Percentiles rank a stretch among this genome's conserved stretches.
phyloP scores from a whole-genome alignment of 2,113 vertebrate genomes.

The Oncorhynchus masou region DNA sequence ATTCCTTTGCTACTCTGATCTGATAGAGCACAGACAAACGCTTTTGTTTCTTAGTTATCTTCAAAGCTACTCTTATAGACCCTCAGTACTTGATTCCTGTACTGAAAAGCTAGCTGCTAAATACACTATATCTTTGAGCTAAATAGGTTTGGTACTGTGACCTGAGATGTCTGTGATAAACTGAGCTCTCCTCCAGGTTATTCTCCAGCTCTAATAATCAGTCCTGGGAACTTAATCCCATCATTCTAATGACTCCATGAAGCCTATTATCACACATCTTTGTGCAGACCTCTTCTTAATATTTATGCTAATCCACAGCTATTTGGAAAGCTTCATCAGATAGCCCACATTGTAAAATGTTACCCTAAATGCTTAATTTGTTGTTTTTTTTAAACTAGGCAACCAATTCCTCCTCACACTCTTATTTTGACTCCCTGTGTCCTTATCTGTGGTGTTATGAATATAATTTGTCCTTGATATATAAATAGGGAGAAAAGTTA shows the following conservation, averaged over 20 bases:
- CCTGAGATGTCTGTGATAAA: neutral
- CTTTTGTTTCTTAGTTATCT: no score
- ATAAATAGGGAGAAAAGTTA: neutral
- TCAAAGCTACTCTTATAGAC: no score
- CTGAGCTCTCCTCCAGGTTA: neutral
- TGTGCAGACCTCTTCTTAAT: neutral
- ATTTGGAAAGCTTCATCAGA: neutral
- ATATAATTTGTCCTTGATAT: neutral
- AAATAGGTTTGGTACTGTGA: neutral
- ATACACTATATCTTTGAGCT: no score
- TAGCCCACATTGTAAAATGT: neutral
- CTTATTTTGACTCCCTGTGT: neutral
- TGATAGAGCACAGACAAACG: no score
- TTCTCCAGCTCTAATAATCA: neutral
- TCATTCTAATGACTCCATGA: neutral
- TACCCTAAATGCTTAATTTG: neutral
- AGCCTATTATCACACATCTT: neutral
- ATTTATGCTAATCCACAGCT: neutral
- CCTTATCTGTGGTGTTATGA: neutral
- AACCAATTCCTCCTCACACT: neutral
- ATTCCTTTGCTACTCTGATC: no score
- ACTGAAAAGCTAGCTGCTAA: neutral
- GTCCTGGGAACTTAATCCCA: neutral
- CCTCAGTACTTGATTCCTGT: neutral
- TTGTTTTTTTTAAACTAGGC: conserved; percentile 4